Base-by-base conservation (phyloP, 2,797 vertebrate species). In the Phaenicophaeus curvirostris region DNA sequence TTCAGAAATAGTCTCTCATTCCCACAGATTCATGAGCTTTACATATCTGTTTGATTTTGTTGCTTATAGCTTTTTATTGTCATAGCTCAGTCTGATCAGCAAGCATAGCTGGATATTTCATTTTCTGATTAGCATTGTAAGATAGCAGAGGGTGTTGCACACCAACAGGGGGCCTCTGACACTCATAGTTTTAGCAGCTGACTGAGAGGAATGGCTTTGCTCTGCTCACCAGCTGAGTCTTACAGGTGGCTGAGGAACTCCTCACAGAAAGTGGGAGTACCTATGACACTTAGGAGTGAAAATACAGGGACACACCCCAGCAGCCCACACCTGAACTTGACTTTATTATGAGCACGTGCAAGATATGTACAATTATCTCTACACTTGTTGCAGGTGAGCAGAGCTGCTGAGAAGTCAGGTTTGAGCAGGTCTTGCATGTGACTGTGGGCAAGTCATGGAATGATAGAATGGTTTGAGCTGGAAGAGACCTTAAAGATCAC, bases 161-260 rank as follows among this genome's bases (percentile, higher is more conserved):
- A 3, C 78, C 89, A 69, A 28, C 57, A 94, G 94, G 76, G 93
- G 89, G 89, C 91, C 74, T 55, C 91, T 90, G 81, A 10, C 13
- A n/a, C 75, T 46, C 71, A 58, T 0, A 0, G 31, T 28, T 87
- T 2, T 5, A 37, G 50, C 20, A 62, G 21, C 41, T 61, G 54
- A 17, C 5, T 10, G 13, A 33, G 21, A 23, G 23, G 6, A 50
- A 42, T 7, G 15, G 20, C 5, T 53, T 63, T 24, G 46, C 7
- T 73, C 28, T 75, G 67, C 63, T 90, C 13, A 19, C 18, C 39
- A n/a, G 57, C 53, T 69, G 31, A 3, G 1, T 63, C 50, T 81
- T 53, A 24, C 44, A 79, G 59, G 46, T 79, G 35, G 31, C 15
- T 33, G 41, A 76, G 46, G 39, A 15, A 39, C 37, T 67, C 24